Base-by-base conservation (phyloP, 2,888 invertebrate species). In the Operophtera brumata region DNA sequence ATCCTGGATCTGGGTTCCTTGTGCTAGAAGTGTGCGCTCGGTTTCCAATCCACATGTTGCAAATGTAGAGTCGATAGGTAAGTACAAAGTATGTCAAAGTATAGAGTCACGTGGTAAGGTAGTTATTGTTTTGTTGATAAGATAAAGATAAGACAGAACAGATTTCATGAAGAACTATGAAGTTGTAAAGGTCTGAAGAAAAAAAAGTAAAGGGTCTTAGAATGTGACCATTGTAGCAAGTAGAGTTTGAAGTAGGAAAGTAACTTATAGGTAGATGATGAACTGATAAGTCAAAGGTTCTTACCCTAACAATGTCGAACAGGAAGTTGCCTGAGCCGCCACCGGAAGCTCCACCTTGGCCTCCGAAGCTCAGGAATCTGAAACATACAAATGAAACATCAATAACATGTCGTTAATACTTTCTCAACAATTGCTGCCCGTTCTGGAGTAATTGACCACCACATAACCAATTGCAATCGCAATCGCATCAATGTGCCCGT, bases 241-340 rank as follows among this genome's bases (percentile, higher is more conserved):
- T 20, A 20, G 2, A 20, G 20, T 20, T 20, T 20, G 2, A 20
- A 20, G n/a, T n/a, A n/a, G n/a, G n/a, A n/a, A n/a, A n/a, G 20
- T 20, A 20, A 20, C 20, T 20, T 20, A 20, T 3, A 4, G 2
- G 20, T 2, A 20, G 20, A 4, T 4, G 20, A 20, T 20, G 20
- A n/a, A 20, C 20, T 20, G 20, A 20, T 20, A 4, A 20, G 20
- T 20, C 20, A 4, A 20, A 20, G 20, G 70, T 92, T 13, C 95
- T 94, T 91, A 96, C 96, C 92, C 96, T 92, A 82, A 96, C 95
- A 79, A 96, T 94, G 84, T 96, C 96, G 85, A 96, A 96, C 67
- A 96, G 91, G 92, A 96, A 96, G 91, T 96, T 96, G 61, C 96
- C 96, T 46, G 96, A 96, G 50, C 95, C 96, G 63, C 94, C 95